Evolutionary conservation across 2,888 invertebrate genomes (phyloP), one percentile per base, ranked within the genome.

Genomic region (Plagiodera versicolora): DNA sequence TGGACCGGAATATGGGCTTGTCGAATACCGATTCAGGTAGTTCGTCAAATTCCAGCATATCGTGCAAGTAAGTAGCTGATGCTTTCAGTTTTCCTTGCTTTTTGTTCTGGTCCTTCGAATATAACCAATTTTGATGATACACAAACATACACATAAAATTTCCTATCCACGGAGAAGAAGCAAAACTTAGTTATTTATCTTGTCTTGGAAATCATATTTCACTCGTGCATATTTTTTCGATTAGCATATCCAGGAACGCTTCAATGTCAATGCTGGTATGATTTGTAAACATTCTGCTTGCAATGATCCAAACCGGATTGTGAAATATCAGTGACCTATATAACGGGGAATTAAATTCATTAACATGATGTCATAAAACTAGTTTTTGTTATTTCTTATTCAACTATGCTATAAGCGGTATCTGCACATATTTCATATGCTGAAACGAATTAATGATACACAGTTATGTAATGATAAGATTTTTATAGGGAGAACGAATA

Each of bases 31-130:
- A 84, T 77, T 88, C 87, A 68, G 87, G 87, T 70, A 89, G 88
- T 81, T 90, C 89, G 66, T 89, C 89, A 67, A 88, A 85, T 79
- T 88, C 87, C 73, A 88, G 87, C 81, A 81, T 87, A 72, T 87
- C 87, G 62, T 83, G 82, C 72, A 84, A 87, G 79, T 79, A 71
- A 75, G 77, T 69, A 49, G 30, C 39, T 24, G 24, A 44, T n/a
- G 45, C 46, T 56, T 63, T 32, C 50, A 16, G 19, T 35, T 48
- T 53, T 48, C 50, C 48, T 46, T 48, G 52, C 49, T 58, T 56
- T 51, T 64, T 48, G 10, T 14, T 53, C n/a, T 44, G 11, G 20
- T 24, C 20, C 16, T 19, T 30, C n/a, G n/a, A n/a, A n/a, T n/a
- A n/a, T n/a, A n/a, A n/a, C n/a, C n/a, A n/a, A n/a, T n/a, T n/a